Conservation (phyloP, 1,140 invertebrate species). For the Lepeophtheirus salmonis region DNA sequence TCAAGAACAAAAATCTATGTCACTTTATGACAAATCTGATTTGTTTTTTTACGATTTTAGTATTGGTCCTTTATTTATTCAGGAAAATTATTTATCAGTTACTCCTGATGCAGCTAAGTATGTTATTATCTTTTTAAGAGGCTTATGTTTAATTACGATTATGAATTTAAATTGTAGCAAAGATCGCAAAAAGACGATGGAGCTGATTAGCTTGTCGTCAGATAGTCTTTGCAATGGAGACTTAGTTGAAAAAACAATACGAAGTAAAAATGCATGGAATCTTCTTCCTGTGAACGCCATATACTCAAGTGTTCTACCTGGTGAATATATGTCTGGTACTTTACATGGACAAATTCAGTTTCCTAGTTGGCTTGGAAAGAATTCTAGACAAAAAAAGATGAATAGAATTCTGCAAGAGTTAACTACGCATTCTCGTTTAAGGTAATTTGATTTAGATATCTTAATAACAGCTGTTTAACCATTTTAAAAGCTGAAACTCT, state of each 20-base stretch:
- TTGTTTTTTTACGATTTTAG: conserved; percentile 95
- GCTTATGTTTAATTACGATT: too few species aligned
- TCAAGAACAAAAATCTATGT: conserved; percentile 61
- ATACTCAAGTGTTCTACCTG: conserved; percentile 74
- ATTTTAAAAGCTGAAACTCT: too few species aligned
- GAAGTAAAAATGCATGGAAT: conserved; percentile 57
- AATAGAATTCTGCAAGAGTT: conserved; percentile 61
- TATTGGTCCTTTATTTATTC: conserved; percentile 81
- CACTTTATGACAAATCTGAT: conserved; percentile 61
- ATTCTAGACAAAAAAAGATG: conserved; percentile 49
- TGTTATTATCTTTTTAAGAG: neutral
- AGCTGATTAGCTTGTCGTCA: conserved; percentile 52
- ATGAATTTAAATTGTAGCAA: conserved; percentile 22
- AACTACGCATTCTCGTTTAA: conserved; percentile 53
- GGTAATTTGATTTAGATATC: too few species aligned
- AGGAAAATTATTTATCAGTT: conserved; percentile 82
- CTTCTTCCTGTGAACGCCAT: conserved; percentile 79
- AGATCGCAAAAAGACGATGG: conserved; percentile 32
- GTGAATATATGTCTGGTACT: conserved; percentile 57
- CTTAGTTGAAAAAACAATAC: conserved; percentile 56
- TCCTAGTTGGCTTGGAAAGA: conserved; percentile 86
- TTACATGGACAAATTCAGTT: conserved; percentile 55
- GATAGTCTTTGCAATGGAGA: conserved; percentile 70
- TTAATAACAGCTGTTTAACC: too few species aligned
- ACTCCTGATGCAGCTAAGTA: conserved; percentile 44